Base-by-base conservation (phyloP, 1,140 invertebrate genomes). In the Chymomyza costata region DNA sequence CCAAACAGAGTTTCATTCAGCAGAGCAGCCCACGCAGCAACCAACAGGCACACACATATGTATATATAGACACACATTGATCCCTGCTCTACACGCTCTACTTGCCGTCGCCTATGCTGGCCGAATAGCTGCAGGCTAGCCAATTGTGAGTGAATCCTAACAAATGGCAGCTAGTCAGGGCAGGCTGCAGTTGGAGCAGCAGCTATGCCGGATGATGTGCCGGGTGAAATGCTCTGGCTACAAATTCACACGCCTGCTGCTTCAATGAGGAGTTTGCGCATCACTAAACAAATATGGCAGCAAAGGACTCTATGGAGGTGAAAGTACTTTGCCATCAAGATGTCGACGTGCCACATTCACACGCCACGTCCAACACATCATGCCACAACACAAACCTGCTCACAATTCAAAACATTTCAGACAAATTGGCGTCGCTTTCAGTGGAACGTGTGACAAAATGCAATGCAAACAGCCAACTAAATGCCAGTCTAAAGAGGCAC, bases 341-440 rank as follows among this genome's bases (percentile, higher is more conserved):
- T 25, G 15, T 47, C 15, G 3, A 28, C 10, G 32, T 41, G n/a
- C 3, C 2, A 15, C 28, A 18, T 13, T 7, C 16, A 2, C 3
- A 14, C 37, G 16, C 15, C 55, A n/a, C 28, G 18, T 28, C 3
- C 13, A 8, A 18, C n/a, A 17, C 16, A 8, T 13, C 19, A 17
- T 19, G 15, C 32, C 39, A 15, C 10, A 5, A 19, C 38, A 28
- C 14, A 11, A 25, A 43, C 46, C 46, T 71, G 66, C 58, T 76
- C 78, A 71, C 71, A 78, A 76, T 76, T 76, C 71, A 78, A 76
- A 76, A 76, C 71, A 76, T 76, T 76, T 76, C 71, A 76, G 71
- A 76, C 71, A 76, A 76, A 76, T 76, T 76, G 71, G 71, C 71
- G 73, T 78, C 73, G 71, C 73, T 78, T 76, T 76, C 71, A 55